Evolutionary conservation across 2,113 vertebrate species (phyloP).

Genomic region (Ophiodon elongatus): DNA sequence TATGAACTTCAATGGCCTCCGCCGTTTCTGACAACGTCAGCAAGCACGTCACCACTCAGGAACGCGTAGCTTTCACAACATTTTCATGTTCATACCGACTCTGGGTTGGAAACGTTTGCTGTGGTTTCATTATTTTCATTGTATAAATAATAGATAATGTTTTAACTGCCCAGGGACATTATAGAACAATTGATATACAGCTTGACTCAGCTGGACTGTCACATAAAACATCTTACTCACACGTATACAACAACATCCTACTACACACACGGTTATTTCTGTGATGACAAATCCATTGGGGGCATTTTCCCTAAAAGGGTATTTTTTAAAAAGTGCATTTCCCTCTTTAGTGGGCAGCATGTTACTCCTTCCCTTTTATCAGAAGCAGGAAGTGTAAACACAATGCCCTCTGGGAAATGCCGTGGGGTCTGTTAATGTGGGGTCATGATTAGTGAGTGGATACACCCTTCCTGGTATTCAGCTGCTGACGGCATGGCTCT

Average conservation of each 20-base stretch:
- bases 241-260: slow-evolving; percentile 3
- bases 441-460: slow-evolving; percentile 66
- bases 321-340: slow-evolving; percentile 58
- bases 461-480: slow-evolving; percentile 83
- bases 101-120: too few relatives aligned
- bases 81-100: too few relatives aligned
- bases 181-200: background rate
- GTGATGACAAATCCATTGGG: slow-evolving; percentile 29
- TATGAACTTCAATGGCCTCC: too few relatives aligned
- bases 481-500: slow-evolving; percentile 7
- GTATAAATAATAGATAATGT: background rate
- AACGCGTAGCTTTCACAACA: too few relatives aligned
- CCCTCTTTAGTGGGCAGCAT: background rate
- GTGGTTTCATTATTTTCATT: background rate
- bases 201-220: background rate
- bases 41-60: too few relatives aligned
- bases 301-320: slow-evolving; percentile 43
- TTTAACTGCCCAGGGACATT: background rate
- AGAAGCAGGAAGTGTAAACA: slow-evolving; percentile 79
- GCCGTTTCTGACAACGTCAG: too few relatives aligned
- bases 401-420: slow-evolving; percentile 78
- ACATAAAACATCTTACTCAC: slow-evolving; percentile 5
- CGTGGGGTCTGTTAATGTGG: slow-evolving; percentile 55
- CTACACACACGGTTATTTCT: slow-evolving; percentile 4
- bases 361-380: slow-evolving; percentile 64